Evolutionary conservation across 2,113 vertebrate species (phyloP), one percentile per base, ranked within the genome.

Genomic region (Cottus gobio): DNA sequence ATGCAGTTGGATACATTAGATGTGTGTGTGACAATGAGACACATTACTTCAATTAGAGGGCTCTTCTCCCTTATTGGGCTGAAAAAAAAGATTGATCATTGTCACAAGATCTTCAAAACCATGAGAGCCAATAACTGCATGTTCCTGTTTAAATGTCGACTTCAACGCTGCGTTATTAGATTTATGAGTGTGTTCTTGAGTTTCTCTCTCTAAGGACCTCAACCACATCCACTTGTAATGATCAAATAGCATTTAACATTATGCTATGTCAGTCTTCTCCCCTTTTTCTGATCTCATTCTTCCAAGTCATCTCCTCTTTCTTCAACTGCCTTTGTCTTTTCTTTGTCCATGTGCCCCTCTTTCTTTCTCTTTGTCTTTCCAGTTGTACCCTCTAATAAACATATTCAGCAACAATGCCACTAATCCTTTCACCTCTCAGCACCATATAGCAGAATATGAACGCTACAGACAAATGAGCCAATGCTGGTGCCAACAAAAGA

Each of bases 401-500:
- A 85, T 30, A 63, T 60, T 79, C 71, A 81, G 7, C 42, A 65
- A 48, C 42, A 62, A 4, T 0, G 26, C 15, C 28, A 26, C 50
- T 18, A 63, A 75, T 72, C 71, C 74, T 79, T 85, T 68, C 48
- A 60, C 50, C 54, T 31, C 64, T 77, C 71, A 60, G 37, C 67
- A 46, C 24, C 70, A 50, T 6, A 65, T 24, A 44, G 50, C 52
- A 73, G 28, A 54, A 52, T 31, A 61, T 16, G 13, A 80, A 65
- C 67, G 67, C 75, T 69, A 65, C 44, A 79, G 79, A 62, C 60
- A 81, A 67, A 74, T n/a, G 0, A 69, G 56, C 46, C 65, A 63
- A 42, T 28, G 61, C 18, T 22, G 57, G 3, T 56, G 46, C 78
- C 48, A 36, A 67, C 46, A 18, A 69, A 62, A 64, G 22, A 24